Base-by-base conservation (phyloP, 2,888 invertebrate genomes). In the Micoletzkya japonica region DNA sequence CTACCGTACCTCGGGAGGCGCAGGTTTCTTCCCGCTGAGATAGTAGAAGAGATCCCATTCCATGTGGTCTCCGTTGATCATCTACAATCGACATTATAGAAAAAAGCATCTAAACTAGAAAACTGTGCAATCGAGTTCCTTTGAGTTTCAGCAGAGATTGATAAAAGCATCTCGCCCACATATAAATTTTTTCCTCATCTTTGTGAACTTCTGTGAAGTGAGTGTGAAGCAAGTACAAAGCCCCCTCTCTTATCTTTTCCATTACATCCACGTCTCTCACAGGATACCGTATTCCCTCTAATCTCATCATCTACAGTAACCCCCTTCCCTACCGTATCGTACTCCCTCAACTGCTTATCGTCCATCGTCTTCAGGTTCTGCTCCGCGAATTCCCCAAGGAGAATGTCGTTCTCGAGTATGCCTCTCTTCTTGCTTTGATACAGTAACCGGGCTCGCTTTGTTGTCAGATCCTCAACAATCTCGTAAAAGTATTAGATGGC, bases 21-120 rank as follows among this genome's bases (percentile, higher is more conserved):
- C 69, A 7, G 57, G 57, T 54, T 79, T 77, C 68, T 77, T 78
- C 49, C 80, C 81, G 10, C 80, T 77, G n/a, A 82, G 57, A 64
- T 81, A 85, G 71, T 85, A 82, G 72, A 77, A 85, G 17, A 85
- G 74, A 67, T 85, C 85, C 85, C 85, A 85, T 73, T 85, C 85
- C 77, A 78, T 83, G 71, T 84, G 80, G 30, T 76, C 77, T 14
- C 85, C 85, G 71, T 85, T 85, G 71, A 85, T 85, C 39, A 81
- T 68, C 73, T 74, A 58, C 24, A 52, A 24, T 52, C 10, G 6
- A 14, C n/a, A 24, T 14, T 44, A 52, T 52, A 14, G 24, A 52
- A 24, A 52, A 14, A 14, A 14, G 24, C 2, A 39, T 37, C 24
- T 63, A 2, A 36, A 52, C 7, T 14, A 44, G 20, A 44, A 44